These are phyloP conservation scores for Anguilla japonica DNA, from an alignment of 2,113 vertebrate species.

Conservation along the genomic window DNA sequence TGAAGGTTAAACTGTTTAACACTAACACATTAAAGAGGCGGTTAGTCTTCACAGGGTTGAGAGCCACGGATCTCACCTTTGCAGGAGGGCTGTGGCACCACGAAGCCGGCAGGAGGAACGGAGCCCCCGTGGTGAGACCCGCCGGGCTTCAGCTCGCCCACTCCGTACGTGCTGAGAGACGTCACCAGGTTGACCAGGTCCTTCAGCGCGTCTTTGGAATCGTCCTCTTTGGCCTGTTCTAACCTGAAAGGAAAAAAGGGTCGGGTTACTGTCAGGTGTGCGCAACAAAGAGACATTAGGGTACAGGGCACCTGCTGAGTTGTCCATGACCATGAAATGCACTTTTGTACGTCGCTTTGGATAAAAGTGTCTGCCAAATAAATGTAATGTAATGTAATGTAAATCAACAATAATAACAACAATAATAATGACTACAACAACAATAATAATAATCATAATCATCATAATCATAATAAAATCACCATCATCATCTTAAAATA, in stretches of 20 bases:
- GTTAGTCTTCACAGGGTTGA: not conserved
- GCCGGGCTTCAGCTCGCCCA: slow-evolving; percentile 92
- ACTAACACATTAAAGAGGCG: too few relatives aligned
- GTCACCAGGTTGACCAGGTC: slow-evolving; percentile 96
- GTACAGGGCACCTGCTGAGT: not conserved
- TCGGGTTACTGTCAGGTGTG: not conserved
- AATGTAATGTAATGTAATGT: too few relatives aligned
- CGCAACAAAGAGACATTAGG: not conserved
- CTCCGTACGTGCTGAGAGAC: slow-evolving; percentile 88
- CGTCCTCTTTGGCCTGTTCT: slow-evolving; percentile 95
- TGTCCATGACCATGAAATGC: too few relatives aligned
- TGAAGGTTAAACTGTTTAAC: too few relatives aligned
- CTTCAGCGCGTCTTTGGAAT: slow-evolving; percentile 93
- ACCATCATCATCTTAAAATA: not conserved
- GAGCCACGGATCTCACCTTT: slow-evolving; percentile 76
- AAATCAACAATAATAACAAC: too few relatives aligned
- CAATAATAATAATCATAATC: not conserved
- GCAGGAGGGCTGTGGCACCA: slow-evolving; percentile 89
- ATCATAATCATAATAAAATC: not conserved
- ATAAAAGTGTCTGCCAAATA: too few relatives aligned
- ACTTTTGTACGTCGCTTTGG: too few relatives aligned
- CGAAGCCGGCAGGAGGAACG: slow-evolving; percentile 91
- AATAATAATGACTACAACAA: not conserved
- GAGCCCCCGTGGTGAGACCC: slow-evolving; percentile 89
- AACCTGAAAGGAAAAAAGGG: slow-evolving; percentile 67